Percentiles rank a stretch among this genome's conserved stretches.
Evolutionary conservation across 2,888 invertebrate genomes (phyloP).

Genomic region (Reticulitermes lucifugus): DNA sequence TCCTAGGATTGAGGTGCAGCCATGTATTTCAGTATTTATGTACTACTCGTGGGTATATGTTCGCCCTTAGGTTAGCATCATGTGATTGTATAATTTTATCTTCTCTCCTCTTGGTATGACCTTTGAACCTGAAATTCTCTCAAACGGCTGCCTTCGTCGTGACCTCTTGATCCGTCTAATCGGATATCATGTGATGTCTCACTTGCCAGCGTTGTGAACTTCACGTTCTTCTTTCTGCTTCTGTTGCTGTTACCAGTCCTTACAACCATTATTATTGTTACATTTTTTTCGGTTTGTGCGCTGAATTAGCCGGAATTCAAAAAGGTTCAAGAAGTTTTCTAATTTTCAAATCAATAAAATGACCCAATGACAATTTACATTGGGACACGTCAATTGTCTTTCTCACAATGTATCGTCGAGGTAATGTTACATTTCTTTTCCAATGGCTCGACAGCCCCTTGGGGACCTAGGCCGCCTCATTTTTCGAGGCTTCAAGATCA

Average conservation of each 20-base stretch:
- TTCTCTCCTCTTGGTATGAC: background rate
- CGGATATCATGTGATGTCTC: conserved; percentile 19
- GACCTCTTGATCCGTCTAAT: conserved; percentile 39
- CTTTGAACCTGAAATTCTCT: conserved; percentile 38
- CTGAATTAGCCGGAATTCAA: no score
- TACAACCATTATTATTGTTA: background rate
- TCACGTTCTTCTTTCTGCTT: background rate
- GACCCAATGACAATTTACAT: no score
- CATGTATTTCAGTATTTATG: background rate
- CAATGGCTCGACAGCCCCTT: no score
- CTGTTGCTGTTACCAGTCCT: background rate
- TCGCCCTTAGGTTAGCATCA: background rate
- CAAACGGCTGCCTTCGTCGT: conserved; percentile 7
- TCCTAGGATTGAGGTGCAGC: background rate
- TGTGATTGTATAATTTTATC: conserved; percentile 27
- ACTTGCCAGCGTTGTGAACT: background rate
- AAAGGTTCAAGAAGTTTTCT: no score
- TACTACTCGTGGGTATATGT: background rate
- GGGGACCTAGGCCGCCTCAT: no score
- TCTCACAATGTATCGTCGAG: no score
- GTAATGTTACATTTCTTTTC: no score
- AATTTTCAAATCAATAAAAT: no score
- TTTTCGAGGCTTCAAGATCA: no score
- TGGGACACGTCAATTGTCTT: no score
- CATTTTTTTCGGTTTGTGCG: background rate